Percentiles rank a stretch among this genome's conserved stretches.
These are phyloP conservation scores for Rotaria socialis DNA, from an alignment of 2,888 invertebrate genomes.

Conservation along the genomic window DNA sequence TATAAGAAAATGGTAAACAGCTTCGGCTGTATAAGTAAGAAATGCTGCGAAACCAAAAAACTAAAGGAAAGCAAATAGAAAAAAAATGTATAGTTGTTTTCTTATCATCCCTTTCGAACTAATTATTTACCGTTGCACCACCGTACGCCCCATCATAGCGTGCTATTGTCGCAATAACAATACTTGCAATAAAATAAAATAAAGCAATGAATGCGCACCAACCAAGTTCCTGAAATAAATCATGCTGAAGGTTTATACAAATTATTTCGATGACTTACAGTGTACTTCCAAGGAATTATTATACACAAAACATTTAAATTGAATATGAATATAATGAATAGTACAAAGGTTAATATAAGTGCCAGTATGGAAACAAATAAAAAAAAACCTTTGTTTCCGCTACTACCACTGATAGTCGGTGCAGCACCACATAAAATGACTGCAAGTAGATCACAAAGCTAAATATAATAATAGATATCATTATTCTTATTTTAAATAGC, in stretches of 20 bases:
- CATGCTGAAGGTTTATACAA: no score
- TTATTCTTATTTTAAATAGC: background rate
- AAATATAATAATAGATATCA: background rate
- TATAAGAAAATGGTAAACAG: background rate
- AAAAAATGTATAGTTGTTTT: no score
- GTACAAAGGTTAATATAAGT: background rate
- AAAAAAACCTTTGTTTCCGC: background rate
- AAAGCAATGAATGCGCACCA: background rate
- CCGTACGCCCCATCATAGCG: background rate
- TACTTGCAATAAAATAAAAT: constrained; percentile 12
- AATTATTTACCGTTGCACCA: background rate
- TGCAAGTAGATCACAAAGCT: background rate
- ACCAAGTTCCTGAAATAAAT: background rate
- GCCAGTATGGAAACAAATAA: background rate
- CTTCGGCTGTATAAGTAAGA: background rate
- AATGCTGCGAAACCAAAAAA: background rate
- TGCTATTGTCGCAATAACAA: background rate
- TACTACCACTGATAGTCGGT: background rate
- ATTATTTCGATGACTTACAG: no score
- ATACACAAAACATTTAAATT: background rate
- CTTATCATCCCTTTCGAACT: no score
- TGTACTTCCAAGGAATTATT: no score
- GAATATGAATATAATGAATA: background rate
- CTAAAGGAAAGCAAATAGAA: no score
- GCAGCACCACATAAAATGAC: background rate